Evolutionary conservation across 2,888 invertebrate genomes (phyloP).

Genomic region (Diadromus collaris): DNA sequence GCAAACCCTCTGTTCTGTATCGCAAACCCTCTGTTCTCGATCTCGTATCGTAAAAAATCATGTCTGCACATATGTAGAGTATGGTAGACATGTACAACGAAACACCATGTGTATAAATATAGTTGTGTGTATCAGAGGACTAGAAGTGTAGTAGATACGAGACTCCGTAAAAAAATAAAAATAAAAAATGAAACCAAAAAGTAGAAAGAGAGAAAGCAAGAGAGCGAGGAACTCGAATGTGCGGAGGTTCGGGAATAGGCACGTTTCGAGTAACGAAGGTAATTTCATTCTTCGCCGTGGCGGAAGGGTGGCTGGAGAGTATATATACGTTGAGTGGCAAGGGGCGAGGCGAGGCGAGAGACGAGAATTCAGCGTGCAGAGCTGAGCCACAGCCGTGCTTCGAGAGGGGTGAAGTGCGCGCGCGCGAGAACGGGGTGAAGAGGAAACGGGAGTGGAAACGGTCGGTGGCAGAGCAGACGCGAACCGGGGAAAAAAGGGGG

Average conservation of each 20-base stretch:
- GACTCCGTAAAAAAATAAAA: conserved; percentile 1
- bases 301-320: conserved; percentile 70
- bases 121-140: conserved; percentile 26
- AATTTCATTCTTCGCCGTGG: conserved; percentile 77
- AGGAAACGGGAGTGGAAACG: conserved; percentile 70
- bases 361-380: conserved; percentile 27
- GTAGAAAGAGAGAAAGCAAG: conserved; percentile 61
- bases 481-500: conserved; percentile 54
- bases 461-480: conserved; percentile 63
- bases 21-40: conserved; percentile 65
- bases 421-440: conserved; percentile 50
- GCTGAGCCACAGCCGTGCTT: conserved; percentile 8
- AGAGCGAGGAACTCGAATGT: conserved; percentile 56
- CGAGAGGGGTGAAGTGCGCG: conserved; percentile 60
- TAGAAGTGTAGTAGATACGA: conserved; percentile 15
- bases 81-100: conserved; percentile 23
- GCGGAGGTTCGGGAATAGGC: conserved; percentile 67
- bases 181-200: conserved; percentile 52
- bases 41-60: conserved; percentile 45
- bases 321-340: conserved; percentile 53
- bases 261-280: conserved; percentile 79
- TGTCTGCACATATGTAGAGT: neutral
- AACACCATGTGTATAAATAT: conserved; percentile 27
- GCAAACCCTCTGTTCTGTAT: conserved; percentile 27
- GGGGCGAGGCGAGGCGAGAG: conserved; percentile 34